A percentile compares a stretch with the other conserved stretches of the same genome.
These are phyloP conservation scores for Neostethus bicornis DNA, from an alignment of 2,797 vertebrate species.

Conservation along the genomic window DNA sequence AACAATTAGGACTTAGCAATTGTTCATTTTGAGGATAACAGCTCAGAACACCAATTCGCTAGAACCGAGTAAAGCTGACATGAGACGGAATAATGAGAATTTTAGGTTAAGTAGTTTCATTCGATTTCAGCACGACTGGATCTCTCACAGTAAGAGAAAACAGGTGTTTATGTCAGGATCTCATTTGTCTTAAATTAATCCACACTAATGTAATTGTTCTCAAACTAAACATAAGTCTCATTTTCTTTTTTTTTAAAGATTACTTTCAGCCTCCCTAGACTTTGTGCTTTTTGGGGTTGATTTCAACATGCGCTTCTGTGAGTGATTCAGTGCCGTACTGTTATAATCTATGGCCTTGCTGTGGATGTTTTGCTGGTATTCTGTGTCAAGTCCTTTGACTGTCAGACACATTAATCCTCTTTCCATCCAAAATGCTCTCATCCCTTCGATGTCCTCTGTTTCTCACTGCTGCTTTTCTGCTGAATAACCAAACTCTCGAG, in stretches of 20 bases:
- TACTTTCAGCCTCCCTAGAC: not conserved
- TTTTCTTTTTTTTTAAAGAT: not conserved
- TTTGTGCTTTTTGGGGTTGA: not conserved
- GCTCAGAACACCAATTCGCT: too few species aligned
- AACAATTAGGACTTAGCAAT: too few species aligned
- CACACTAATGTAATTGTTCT: too few species aligned
- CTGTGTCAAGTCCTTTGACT: conserved; percentile 47
- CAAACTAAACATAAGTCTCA: not conserved
- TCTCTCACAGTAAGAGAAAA: too few species aligned
- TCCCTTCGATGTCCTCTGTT: conserved; percentile 18
- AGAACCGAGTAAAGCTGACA: not conserved
- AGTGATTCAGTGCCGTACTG: not conserved
- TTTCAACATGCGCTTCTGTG: not conserved
- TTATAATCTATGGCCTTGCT: conserved; percentile 51
- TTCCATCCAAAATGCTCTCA: conserved; percentile 22
- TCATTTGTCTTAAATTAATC: not conserved
- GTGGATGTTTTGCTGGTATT: conserved; percentile 32
- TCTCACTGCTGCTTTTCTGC: conserved; percentile 22
- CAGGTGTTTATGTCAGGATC: not conserved
- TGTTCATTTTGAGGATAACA: too few species aligned
- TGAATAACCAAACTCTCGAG: conserved; percentile 30
- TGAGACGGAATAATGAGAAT: not conserved
- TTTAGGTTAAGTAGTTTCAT: not conserved
- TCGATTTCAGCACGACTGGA: not conserved
- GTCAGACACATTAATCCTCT: conserved; percentile 62